A percentile compares a stretch with the other conserved stretches of the same genome.
Evolutionary conservation across 2,797 vertebrate species (phyloP).

Genomic region (Pseudocheirus occidentalis): DNA sequence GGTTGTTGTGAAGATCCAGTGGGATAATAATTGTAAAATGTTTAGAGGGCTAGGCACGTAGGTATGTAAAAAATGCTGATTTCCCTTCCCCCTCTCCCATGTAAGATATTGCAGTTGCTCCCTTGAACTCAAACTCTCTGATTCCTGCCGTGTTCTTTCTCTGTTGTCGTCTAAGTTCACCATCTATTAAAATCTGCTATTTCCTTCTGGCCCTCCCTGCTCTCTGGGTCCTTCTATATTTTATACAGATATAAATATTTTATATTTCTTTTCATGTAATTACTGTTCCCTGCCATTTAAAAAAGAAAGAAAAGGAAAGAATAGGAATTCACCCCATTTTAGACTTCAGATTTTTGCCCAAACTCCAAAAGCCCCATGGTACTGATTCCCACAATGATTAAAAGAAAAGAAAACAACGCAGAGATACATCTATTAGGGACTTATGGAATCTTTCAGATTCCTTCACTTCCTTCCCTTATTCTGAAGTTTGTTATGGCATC

Average conservation of each 20-base stretch:
- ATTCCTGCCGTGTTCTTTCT: slow-evolving; percentile 64
- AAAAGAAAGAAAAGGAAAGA: slow-evolving; percentile 28
- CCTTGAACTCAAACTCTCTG: slow-evolving; percentile 21
- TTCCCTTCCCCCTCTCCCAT: not conserved
- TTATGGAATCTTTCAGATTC: not conserved
- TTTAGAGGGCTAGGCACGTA: not conserved
- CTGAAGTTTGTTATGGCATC: not conserved
- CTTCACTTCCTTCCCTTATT: not conserved
- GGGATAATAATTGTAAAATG: not conserved
- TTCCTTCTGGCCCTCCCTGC: slow-evolving; percentile 63
- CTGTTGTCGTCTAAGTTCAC: slow-evolving; percentile 18
- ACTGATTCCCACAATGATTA: slow-evolving; percentile 54
- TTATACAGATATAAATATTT: slow-evolving; percentile 75
- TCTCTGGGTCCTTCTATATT: slow-evolving; percentile 56
- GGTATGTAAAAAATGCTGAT: not conserved
- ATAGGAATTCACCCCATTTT: slow-evolving; percentile 54
- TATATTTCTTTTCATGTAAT: slow-evolving; percentile 72
- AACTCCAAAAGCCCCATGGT: slow-evolving; percentile 56
- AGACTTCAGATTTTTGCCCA: slow-evolving; percentile 62
- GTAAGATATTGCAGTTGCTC: slow-evolving; percentile 46
- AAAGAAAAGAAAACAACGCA: slow-evolving; percentile 48
- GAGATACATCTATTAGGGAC: slow-evolving; percentile 23
- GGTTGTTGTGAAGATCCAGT: not conserved
- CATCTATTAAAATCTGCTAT: slow-evolving; percentile 58
- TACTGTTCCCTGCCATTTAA: slow-evolving; percentile 64